Base-by-base conservation (phyloP, 2,888 invertebrate species). In the Mystacides longicornis region DNA sequence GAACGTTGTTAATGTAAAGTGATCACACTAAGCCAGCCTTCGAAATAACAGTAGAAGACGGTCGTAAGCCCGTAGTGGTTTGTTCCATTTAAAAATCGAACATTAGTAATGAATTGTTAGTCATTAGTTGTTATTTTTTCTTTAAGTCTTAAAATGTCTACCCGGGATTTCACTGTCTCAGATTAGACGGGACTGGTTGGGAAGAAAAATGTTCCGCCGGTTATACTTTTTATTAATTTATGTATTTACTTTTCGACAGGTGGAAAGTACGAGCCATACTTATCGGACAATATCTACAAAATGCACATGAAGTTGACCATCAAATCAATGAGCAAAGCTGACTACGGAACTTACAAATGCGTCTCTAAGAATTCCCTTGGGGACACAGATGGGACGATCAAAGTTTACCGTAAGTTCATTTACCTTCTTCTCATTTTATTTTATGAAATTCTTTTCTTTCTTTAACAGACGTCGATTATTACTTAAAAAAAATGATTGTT, bases 291-390 rank as follows among this genome's bases (percentile, higher is more conserved):
- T 67, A 79, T 80, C 5, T 87, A 86, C 73, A 85, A 84, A 69
- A 81, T 84, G 59, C 81, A 83, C 66, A 86, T 86, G 86, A 82
- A 80, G 68, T 72, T 86, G 64, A 83, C 81, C 64, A 85, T 86
- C 64, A 80, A 79, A 66, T 78, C 79, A 65, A 80, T 86, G 59
- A 74, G 76, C 51, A 69, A 75, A 59, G 68, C 73, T 49, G 85
- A 85, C 66, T 86, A 81, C 65, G 83, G 84, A 54, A 80, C 82
- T 54, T 86, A 85, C 71, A 82, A 83, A 69, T 87, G 86, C 72
- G 81, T 86, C 67, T 83, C 85, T 60, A 86, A 85, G 70, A 87
- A 87, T 69, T 83, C 85, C 7, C 75, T 86, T 14, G 86, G 86
- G 31, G 84, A 85, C 65, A 86, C 86, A 7, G 86, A 86, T 66